phyloP scores from a whole-genome alignment of 2,888 invertebrate genomes.

The Glyphotaelius pellucidus region DNA sequence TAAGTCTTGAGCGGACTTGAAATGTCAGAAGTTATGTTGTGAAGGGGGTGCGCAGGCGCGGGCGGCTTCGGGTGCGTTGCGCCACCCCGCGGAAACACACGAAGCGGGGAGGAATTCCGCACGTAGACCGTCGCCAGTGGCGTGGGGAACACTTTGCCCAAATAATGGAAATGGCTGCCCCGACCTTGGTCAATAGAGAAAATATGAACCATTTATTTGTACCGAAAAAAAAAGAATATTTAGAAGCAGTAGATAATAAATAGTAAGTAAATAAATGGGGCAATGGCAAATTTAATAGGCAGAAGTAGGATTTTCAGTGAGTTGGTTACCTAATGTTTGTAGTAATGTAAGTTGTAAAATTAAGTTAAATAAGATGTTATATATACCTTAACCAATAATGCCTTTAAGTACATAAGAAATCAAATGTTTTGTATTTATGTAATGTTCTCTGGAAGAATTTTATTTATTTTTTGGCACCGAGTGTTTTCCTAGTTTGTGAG shows the following conservation, averaged over 20 bases:
- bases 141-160: neutral
- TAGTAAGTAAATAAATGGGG: too few species aligned
- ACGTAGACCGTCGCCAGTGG: slow-evolving; percentile 30
- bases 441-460: neutral
- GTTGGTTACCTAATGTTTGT: too few species aligned
- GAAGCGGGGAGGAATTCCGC: slow-evolving; percentile 11
- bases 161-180: neutral
- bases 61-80: neutral
- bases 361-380: too few species aligned
- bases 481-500: neutral
- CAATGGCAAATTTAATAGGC: too few species aligned
- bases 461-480: neutral
- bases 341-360: too few species aligned
- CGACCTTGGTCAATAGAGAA: neutral
- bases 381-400: too few species aligned
- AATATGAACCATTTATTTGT: too few species aligned
- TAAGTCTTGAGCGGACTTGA: neutral
- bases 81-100: neutral
- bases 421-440: neutral
- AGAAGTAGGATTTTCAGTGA: too few species aligned
- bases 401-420: neutral
- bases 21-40: slow-evolving; percentile 40
- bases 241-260: too few species aligned
- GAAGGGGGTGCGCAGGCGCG: slow-evolving; percentile 2
- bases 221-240: too few species aligned